phyloP scores from a whole-genome alignment of 1,140 invertebrate species.

The Calliopsis andreniformis region DNA sequence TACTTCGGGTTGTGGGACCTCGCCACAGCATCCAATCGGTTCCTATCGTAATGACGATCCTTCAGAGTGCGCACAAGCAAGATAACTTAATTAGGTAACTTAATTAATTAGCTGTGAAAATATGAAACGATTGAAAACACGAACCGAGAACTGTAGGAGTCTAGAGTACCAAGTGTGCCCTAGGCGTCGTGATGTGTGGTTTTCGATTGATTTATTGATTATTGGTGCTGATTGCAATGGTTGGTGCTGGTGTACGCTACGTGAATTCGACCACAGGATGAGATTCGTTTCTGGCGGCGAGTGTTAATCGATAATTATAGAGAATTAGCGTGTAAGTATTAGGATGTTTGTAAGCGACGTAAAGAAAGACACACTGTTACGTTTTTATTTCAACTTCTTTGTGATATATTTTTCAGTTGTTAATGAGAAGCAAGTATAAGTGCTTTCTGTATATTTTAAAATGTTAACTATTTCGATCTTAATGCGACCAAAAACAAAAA shows the following conservation, averaged over 20 bases:
- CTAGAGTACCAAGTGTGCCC: no score
- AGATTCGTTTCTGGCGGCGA: slow-evolving; percentile 36
- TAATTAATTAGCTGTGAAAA: slow-evolving; percentile 31
- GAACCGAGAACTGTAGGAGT: no score
- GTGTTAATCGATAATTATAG: slow-evolving; percentile 31
- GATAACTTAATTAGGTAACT: slow-evolving; percentile 43
- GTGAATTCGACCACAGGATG: slow-evolving; percentile 16
- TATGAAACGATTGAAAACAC: slow-evolving; percentile 12
- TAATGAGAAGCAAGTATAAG: no score
- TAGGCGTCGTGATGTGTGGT: background rate
- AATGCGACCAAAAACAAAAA: no score
- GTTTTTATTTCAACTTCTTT: background rate
- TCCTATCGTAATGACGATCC: slow-evolving; percentile 58
- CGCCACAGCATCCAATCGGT: slow-evolving; percentile 48
- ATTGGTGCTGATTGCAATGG: slow-evolving; percentile 56
- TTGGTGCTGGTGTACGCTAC: slow-evolving; percentile 53
- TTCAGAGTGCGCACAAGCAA: slow-evolving; percentile 61
- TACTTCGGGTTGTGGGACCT: slow-evolving; percentile 17
- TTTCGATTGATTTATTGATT: slow-evolving; percentile 32
- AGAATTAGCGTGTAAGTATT: slow-evolving; percentile 26
- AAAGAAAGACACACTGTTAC: no score
- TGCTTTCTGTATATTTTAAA: no score
- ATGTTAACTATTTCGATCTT: no score
- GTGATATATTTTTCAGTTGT: no score
- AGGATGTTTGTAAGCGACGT: background rate